Conservation (phyloP, 2,113 vertebrate species). For the Symphodus melops region DNA sequence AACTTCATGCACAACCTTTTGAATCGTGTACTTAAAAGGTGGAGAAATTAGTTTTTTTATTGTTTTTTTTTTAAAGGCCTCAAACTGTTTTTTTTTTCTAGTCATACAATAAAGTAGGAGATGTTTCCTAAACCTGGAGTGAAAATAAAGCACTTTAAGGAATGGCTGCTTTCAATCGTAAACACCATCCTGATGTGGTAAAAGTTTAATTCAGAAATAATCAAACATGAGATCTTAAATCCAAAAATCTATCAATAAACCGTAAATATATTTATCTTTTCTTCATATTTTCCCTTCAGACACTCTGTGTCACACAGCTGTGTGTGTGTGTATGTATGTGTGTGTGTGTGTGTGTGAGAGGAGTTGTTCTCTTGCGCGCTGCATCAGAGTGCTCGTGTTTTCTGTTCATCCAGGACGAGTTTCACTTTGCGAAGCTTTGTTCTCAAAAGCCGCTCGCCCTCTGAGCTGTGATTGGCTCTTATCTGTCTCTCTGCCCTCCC, state of each 20-base stretch:
- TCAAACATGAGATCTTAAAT: conserved; percentile 39
- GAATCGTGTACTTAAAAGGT: not conserved
- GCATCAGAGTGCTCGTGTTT: conserved; percentile 11
- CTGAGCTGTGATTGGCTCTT: conserved; percentile 65
- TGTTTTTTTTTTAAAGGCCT: no score
- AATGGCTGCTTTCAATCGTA: conserved; percentile 33
- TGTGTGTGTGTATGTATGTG: not conserved
- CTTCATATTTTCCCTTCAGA: conserved; percentile 14
- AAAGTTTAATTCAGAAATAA: conserved; percentile 38
- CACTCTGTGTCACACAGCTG: conserved; percentile 56
- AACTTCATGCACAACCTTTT: not conserved
- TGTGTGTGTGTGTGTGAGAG: conserved; percentile 9
- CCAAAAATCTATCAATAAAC: conserved; percentile 38
- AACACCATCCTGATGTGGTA: conserved; percentile 26
- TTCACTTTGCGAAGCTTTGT: conserved; percentile 44
- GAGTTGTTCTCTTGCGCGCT: conserved; percentile 31
- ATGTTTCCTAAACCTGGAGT: conserved; percentile 27
- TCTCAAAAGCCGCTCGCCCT: not conserved
- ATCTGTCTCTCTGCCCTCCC: conserved; percentile 55
- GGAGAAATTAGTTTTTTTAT: no score
- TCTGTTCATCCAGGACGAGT: conserved; percentile 46
- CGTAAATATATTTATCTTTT: conserved; percentile 2
- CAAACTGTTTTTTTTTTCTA: not conserved
- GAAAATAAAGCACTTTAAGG: conserved; percentile 40
- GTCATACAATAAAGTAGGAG: conserved; percentile 2